phyloP scores from a whole-genome alignment of 2,888 invertebrate species.

The Mythimna loreyi region DNA sequence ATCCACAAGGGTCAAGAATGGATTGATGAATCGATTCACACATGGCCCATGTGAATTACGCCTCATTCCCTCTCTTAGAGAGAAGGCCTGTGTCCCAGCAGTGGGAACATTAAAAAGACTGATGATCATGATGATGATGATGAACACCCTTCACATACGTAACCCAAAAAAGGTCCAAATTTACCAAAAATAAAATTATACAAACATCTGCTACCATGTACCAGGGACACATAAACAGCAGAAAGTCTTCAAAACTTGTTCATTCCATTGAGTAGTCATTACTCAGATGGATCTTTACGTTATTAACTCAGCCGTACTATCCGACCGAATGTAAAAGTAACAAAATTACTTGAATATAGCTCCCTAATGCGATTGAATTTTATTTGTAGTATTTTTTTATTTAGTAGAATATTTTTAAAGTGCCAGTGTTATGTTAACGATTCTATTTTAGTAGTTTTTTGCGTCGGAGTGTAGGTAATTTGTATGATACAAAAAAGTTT shows the following conservation, averaged over 20 bases:
- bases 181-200: too few relatives aligned
- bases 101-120: too few relatives aligned
- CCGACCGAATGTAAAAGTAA: conserved; percentile 15
- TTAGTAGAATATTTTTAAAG: background rate
- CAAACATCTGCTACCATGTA: background rate
- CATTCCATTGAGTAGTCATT: conserved; percentile 51
- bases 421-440: background rate
- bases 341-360: conserved; percentile 21
- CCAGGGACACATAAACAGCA: conserved; percentile 4
- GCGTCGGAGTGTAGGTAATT: background rate
- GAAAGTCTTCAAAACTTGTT: conserved; percentile 18
- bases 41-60: too few relatives aligned
- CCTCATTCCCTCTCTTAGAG: too few relatives aligned
- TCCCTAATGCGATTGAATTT: conserved; percentile 24
- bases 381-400: conserved; percentile 7
- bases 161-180: too few relatives aligned
- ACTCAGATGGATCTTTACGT: conserved; percentile 17
- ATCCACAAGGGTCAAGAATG: too few relatives aligned
- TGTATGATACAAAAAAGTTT: background rate
- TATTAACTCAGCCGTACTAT: conserved; percentile 5
- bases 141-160: too few relatives aligned
- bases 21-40: too few relatives aligned
- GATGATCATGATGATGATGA: too few relatives aligned
- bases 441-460: background rate
- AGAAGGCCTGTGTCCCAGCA: too few relatives aligned